Percentiles rank a stretch among this genome's conserved stretches.
phyloP scores from a whole-genome alignment of 2,888 invertebrate genomes.

The Drosophila austrosaltans region DNA sequence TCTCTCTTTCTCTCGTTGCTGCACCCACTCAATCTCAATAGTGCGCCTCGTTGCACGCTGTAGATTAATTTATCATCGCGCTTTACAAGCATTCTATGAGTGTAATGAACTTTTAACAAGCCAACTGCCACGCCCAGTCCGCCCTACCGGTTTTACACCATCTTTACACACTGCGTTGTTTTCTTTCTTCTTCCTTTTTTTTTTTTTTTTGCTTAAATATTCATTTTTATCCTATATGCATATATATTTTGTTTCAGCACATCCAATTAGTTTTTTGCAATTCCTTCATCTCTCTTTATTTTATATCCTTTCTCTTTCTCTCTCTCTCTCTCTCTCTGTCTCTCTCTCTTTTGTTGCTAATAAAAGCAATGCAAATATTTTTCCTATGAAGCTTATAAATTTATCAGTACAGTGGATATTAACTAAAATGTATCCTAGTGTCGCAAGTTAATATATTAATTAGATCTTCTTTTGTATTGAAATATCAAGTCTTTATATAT shows the following conservation, averaged over 20 bases:
- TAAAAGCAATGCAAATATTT: constrained; percentile 66
- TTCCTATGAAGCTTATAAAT: constrained; percentile 34
- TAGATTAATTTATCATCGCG: constrained; percentile 81
- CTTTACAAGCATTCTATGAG: constrained; percentile 77
- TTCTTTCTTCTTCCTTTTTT: constrained; percentile 28
- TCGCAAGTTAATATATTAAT: neutral
- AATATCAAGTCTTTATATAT: neutral
- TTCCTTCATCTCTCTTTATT: constrained; percentile 11
- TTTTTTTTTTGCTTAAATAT: constrained; percentile 14
- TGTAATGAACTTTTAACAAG: constrained; percentile 80
- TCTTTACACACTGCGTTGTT: constrained; percentile 28
- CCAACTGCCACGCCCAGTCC: constrained; percentile 56
- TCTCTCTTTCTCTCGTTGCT: constrained; percentile 18
- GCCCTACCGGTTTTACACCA: constrained; percentile 12
- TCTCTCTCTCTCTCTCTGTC: constrained; percentile 29
- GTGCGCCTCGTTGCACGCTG: constrained; percentile 76
- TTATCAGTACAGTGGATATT: neutral
- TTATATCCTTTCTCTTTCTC: constrained; percentile 14
- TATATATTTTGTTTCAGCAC: constrained; percentile 37
- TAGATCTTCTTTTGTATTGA: too few relatives aligned
- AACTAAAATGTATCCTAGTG: neutral
- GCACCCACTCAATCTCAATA: constrained; percentile 76
- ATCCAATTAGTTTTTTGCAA: constrained; percentile 72
- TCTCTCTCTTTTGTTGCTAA: constrained; percentile 50
- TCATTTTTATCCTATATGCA: constrained; percentile 24